Evolutionary conservation across 2,113 vertebrate genomes (phyloP), one percentile per base, ranked within the genome.

Genomic region (Clarias magur): DNA sequence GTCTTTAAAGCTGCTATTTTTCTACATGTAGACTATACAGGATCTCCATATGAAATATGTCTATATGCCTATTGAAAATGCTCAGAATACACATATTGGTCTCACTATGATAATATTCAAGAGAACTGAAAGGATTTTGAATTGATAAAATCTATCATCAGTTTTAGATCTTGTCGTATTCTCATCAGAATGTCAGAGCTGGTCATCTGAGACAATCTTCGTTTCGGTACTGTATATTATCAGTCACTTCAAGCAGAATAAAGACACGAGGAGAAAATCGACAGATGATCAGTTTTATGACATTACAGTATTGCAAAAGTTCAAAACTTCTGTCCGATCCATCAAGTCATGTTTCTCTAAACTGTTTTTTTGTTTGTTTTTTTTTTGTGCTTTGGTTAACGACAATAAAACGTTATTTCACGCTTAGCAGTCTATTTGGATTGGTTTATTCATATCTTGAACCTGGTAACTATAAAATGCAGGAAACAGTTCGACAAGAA

Each of bases 61-160:
- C 6, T 42, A 38, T n/a, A 17, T 23, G 27, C 12, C 59, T 60
- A 60, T 81, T 17, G 38, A 30, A 68, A 56, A 83, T 25, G 13
- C 27, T 15, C 11, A 72, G 12, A 73, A 59, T 59, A 70, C 30
- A 57, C 42, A 84, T 30, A 81, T 81, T 11, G 25, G 8, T 82
- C 13, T 15, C 60, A 11, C 42, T 27, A 27, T 75, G 56, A 60
- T 59, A 7, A 59, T 73, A 2, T 57, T 73, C 25, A 84, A 2
- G 59, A 1, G 11, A 84, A 57, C 27, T 72, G 83, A 84, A 73
- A n/a, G 15, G 56, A 60, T 73, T 75, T 84, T 21, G 17, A 60
- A 12, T 48, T 3, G 48, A 68, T 38, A 56, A 73, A 23, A 60
- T 57, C 23, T 38, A 68, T n/a, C 34, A n/a, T 21, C 72, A n/a